A percentile compares a stretch with the other conserved stretches of the same genome.
Evolutionary conservation across 2,888 invertebrate genomes (phyloP).

Genomic region (Rhagium mordax): DNA sequence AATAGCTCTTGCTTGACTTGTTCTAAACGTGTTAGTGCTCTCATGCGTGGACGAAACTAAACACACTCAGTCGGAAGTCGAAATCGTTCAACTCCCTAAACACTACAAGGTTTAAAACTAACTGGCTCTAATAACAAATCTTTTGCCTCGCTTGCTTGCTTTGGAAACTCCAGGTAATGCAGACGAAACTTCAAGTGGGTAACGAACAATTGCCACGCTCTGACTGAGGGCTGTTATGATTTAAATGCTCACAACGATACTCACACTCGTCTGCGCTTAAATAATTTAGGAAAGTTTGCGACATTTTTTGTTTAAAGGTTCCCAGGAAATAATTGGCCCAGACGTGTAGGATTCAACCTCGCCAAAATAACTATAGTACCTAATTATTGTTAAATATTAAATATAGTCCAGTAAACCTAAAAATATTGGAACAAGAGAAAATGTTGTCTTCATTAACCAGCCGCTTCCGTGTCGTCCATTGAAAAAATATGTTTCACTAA

Average conservation of each 20-base stretch:
- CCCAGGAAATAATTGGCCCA: too few species aligned
- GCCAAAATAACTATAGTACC: too few species aligned
- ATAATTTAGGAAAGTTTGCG: not conserved
- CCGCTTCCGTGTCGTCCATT: too few species aligned
- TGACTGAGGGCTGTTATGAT: not conserved
- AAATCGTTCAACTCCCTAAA: slow-evolving; percentile 23
- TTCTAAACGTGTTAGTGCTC: slow-evolving; percentile 47
- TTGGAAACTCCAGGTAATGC: not conserved
- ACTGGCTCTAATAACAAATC: not conserved
- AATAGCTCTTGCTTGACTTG: slow-evolving; percentile 50
- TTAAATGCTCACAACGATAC: not conserved
- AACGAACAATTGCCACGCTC: not conserved
- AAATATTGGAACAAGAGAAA: too few species aligned
- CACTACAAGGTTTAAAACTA: slow-evolving; percentile 16
- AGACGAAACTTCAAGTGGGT: too few species aligned
- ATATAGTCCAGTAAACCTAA: too few species aligned
- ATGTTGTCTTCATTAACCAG: too few species aligned
- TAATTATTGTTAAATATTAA: too few species aligned
- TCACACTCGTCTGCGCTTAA: not conserved
- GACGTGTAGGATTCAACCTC: too few species aligned
- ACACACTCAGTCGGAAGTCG: not conserved
- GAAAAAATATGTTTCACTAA: too few species aligned
- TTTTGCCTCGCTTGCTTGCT: not conserved
- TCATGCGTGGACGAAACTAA: slow-evolving; percentile 45
- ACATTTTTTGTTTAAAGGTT: not conserved